phyloP scores from a whole-genome alignment of 2,888 invertebrate genomes.

The Oscheius sp. region DNA sequence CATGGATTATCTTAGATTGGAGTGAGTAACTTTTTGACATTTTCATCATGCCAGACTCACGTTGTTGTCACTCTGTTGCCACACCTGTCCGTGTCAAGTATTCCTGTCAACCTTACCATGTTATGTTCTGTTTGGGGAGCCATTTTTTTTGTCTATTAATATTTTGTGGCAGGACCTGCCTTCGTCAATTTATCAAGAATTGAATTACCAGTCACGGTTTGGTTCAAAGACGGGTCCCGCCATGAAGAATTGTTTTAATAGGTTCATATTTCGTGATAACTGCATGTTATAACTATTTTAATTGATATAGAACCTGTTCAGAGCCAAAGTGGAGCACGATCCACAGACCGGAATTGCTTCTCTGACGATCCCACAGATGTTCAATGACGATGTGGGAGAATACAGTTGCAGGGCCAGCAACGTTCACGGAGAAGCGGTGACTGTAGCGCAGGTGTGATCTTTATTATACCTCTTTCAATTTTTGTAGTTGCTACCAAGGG shows the following conservation, averaged over 20 bases:
- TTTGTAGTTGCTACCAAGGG: conserved; percentile 67
- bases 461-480: not conserved
- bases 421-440: conserved; percentile 91
- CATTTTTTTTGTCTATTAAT: no score
- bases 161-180: no score
- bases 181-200: no score
- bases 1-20: not conserved
- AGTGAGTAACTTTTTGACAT: conserved; percentile 4
- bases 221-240: no score
- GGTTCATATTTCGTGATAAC: no score
- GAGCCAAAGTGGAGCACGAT: conserved; percentile 90
- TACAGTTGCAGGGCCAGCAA: conserved; percentile 83
- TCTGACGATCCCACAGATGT: conserved; percentile 90
- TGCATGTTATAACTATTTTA: no score
- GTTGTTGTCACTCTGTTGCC: not conserved
- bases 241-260: no score
- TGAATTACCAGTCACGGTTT: no score
- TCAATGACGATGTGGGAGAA: conserved; percentile 86
- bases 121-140: no score
- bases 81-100: no score
- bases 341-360: conserved; percentile 86
- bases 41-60: no score
- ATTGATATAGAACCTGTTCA: conserved; percentile 75
- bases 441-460: conserved; percentile 80
- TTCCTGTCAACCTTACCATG: no score